A percentile compares a stretch with the other conserved stretches of the same genome.
These are phyloP conservation scores for Caenorhabditis sp. DNA, from an alignment of 2,888 invertebrate genomes.

Conservation along the genomic window DNA sequence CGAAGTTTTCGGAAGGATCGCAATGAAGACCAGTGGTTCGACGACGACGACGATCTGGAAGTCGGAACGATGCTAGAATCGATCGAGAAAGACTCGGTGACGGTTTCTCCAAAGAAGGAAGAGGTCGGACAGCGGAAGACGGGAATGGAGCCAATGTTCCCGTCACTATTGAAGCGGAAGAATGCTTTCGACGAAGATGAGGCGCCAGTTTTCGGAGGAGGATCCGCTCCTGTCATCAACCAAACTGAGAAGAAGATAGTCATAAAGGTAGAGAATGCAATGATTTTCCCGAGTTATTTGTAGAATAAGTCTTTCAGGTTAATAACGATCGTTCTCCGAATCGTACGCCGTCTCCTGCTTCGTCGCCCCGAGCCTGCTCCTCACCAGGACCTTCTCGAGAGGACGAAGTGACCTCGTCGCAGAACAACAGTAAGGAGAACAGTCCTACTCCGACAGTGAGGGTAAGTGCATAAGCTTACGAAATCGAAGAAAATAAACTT, in stretches of 20 bases:
- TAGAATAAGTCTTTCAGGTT: constrained; percentile 44
- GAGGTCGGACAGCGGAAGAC: constrained; percentile 64
- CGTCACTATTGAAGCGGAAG: constrained; percentile 67
- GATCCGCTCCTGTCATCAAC: constrained; percentile 24
- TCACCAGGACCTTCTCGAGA: constrained; percentile 61
- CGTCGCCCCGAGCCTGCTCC: constrained; percentile 45
- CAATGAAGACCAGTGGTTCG: constrained; percentile 77
- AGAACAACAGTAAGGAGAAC: constrained; percentile 51
- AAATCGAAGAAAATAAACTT: background rate
- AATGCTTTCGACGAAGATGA: constrained; percentile 64
- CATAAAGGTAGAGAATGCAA: constrained; percentile 57
- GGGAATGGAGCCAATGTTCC: constrained; percentile 74
- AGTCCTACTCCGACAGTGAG: constrained; percentile 50
- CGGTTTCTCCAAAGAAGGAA: constrained; percentile 48
- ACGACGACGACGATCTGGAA: constrained; percentile 71
- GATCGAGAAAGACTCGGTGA: constrained; percentile 54
- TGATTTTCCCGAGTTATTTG: constrained; percentile 10
- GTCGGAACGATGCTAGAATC: constrained; percentile 47
- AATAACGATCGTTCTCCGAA: constrained; percentile 54
- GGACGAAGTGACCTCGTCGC: constrained; percentile 68
- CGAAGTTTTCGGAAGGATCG: constrained; percentile 49
- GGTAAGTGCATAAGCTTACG: constrained; percentile 9
- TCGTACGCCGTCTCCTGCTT: constrained; percentile 51
- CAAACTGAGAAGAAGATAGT: constrained; percentile 60
- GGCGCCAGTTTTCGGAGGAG: constrained; percentile 53